Percentiles rank a stretch among this genome's conserved stretches.
These are phyloP conservation scores for Acridotheres tristis DNA, from an alignment of 2,797 vertebrate species.

Conservation along the genomic window DNA sequence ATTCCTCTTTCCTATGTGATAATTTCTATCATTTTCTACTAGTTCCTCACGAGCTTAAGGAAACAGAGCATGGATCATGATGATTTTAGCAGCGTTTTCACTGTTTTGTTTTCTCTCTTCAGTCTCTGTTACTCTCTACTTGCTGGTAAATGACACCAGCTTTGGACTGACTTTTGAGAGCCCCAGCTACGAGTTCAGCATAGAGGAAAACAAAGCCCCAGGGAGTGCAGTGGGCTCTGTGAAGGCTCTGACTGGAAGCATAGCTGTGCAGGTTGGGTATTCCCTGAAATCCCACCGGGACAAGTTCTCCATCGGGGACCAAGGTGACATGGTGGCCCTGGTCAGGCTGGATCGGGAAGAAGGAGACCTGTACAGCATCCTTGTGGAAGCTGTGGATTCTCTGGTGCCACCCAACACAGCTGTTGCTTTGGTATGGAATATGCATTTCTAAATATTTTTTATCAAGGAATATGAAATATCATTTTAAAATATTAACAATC, in stretches of 20 bases:
- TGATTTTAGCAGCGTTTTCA: not conserved
- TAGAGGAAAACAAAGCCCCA: slow-evolving; percentile 63
- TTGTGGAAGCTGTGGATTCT: slow-evolving; percentile 78
- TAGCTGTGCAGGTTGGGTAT: slow-evolving; percentile 60
- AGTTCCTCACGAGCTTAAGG: not conserved
- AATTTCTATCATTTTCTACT: not conserved
- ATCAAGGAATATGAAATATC: not conserved
- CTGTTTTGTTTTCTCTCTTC: not conserved
- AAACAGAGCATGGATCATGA: not conserved
- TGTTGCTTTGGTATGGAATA: slow-evolving; percentile 67
- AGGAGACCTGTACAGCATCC: slow-evolving; percentile 72
- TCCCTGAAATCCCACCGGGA: slow-evolving; percentile 67
- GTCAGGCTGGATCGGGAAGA: slow-evolving; percentile 73
- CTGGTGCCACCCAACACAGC: slow-evolving; percentile 73
- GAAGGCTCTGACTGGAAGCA: slow-evolving; percentile 63
- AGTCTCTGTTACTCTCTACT: slow-evolving; percentile 72
- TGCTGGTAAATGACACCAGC: slow-evolving; percentile 48
- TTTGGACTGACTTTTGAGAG: slow-evolving; percentile 71
- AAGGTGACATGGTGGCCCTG: slow-evolving; percentile 67
- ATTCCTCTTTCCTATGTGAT: not conserved
- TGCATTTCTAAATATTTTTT: not conserved
- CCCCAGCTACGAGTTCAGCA: slow-evolving; percentile 76
- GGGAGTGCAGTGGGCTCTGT: slow-evolving; percentile 70
- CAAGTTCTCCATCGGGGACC: slow-evolving; percentile 71
- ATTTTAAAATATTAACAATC: not conserved